Evolutionary conservation across 1,140 invertebrate species (phyloP), one percentile per base, ranked within the genome.

Genomic region (Drosophila lacteicornis): DNA sequence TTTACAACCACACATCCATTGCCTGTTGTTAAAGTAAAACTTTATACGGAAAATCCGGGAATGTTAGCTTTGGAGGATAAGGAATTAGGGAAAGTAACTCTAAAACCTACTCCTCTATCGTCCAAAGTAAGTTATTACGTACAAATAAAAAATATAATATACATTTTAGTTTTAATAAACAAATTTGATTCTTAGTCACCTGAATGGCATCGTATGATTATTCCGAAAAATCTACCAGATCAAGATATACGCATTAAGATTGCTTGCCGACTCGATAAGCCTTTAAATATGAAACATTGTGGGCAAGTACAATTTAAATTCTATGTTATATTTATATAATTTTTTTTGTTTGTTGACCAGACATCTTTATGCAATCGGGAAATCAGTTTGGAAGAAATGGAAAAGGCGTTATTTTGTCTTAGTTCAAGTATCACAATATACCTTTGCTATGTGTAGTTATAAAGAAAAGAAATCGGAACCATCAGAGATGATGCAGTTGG

Each of bases 321-420:
- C 13, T 7, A 30, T 30, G 47, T 47, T 51, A 15, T 36, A 19
- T 71, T 17, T 60, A 57, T 87, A 95, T n/a, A 43, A 25, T 3
- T 30, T 12, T 15, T n/a, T 22, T 17, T 15, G 12, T 9, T 45
- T 15, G 15, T 5, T 38, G 12, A 19, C 51, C 91, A 98, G 97
- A 13, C 96, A 98, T 93, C 94, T 99, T 25, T 99, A 98, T 93
- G 98, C 97, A 8, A 94, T 98, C 82, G 99, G 99, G 27, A 99
- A 99, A 94, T 97, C 96, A 66, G 98, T 99, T 1, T 99, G 99
- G 99, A 99, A 99, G 92, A 99, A 99, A 93, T 99, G 99, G 98
- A 99, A 99, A 94, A 97, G 98, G 91, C 95, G 99, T 68, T 99
- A 99, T 94, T 99, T 98, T 95, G 98, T 99, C 67, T 94, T 99